Conservation (phyloP, 2,888 invertebrate genomes). For the Rapana venosa region DNA sequence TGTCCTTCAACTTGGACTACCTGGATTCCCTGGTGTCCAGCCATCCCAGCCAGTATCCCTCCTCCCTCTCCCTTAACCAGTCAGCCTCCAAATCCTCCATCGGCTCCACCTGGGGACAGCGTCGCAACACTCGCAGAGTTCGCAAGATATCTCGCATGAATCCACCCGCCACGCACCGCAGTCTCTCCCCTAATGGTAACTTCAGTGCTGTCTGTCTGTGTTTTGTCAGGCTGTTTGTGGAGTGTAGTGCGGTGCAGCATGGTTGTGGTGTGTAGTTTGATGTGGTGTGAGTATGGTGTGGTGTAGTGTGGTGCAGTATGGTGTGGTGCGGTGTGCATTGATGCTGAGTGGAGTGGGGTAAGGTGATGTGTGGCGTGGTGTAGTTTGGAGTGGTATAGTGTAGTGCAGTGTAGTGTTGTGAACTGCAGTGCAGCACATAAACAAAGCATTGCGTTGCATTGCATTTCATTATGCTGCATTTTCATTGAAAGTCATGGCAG, state of each 20-base stretch:
- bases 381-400: too few species aligned
- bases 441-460: too few species aligned
- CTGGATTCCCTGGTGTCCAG: slow-evolving; percentile 66
- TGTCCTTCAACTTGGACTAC: slow-evolving; percentile 69
- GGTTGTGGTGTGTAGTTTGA: background rate
- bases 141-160: slow-evolving; percentile 14
- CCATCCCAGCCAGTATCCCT: slow-evolving; percentile 64
- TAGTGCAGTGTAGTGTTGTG: too few species aligned
- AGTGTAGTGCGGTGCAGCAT: background rate
- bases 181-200: background rate
- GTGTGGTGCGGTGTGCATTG: too few species aligned
- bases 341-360: too few species aligned
- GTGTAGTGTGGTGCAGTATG: too few species aligned
- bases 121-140: background rate
- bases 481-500: too few species aligned
- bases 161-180: background rate
- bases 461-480: too few species aligned
- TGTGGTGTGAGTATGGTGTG: background rate
- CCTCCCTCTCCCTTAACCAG: slow-evolving; percentile 63
- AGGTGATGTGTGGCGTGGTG: too few species aligned
- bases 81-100: slow-evolving; percentile 60
- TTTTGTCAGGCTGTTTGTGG: background rate
- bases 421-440: too few species aligned
- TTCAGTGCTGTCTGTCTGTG: background rate
- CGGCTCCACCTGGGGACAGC: slow-evolving; percentile 27